Evolutionary conservation across 1,140 invertebrate genomes (phyloP).

Genomic region (Sinella curviseta): DNA sequence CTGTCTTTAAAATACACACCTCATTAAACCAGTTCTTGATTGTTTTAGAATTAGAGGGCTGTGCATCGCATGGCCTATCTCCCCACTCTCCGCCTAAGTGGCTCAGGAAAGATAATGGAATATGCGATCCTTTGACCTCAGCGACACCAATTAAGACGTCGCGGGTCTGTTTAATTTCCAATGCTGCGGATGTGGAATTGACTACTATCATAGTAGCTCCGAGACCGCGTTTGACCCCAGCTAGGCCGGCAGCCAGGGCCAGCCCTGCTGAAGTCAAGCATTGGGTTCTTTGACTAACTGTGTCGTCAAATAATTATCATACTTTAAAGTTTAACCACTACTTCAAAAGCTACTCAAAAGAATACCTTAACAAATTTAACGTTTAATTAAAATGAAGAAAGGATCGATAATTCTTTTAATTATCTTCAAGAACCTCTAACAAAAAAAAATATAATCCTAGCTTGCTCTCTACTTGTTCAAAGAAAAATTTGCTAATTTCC

Average conservation of each 20-base stretch:
- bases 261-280: conserved; percentile 35
- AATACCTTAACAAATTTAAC: no score
- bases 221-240: conserved; percentile 43
- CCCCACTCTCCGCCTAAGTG: conserved; percentile 65
- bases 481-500: no score
- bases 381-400: no score
- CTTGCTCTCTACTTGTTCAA: no score
- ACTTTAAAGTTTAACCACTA: no score
- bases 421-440: no score
- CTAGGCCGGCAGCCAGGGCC: conserved; percentile 30
- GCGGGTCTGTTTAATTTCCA: conserved; percentile 62
- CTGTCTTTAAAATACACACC: background rate
- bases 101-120: conserved; percentile 69
- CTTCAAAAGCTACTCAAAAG: no score
- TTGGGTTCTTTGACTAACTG: no score
- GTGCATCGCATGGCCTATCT: conserved; percentile 72
- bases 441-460: no score
- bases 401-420: no score
- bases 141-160: conserved; percentile 46
- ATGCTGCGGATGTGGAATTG: conserved; percentile 58
- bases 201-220: conserved; percentile 56
- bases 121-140: conserved; percentile 64
- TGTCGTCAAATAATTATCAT: no score
- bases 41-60: conserved; percentile 50
- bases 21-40: background rate